Evolutionary conservation across 2,113 vertebrate genomes (phyloP).

Genomic region (Apeltes quadracus): DNA sequence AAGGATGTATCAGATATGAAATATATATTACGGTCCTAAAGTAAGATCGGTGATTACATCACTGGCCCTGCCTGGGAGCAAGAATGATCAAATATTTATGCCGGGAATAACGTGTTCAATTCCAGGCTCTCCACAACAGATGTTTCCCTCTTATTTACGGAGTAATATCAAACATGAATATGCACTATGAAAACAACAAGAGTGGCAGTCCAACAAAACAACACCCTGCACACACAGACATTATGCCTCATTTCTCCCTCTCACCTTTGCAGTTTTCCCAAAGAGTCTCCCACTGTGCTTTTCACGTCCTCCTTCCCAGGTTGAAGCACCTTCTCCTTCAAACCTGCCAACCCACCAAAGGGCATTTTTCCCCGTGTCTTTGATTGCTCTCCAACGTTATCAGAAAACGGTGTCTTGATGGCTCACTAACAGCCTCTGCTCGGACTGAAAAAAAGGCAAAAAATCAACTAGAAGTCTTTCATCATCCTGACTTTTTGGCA

Average conservation of each 20-base stretch:
- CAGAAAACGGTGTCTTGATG: conserved; percentile 42
- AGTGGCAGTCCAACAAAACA: background rate
- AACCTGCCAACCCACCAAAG: conserved; percentile 85
- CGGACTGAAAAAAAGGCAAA: conserved; percentile 11
- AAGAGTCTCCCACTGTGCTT: conserved; percentile 85
- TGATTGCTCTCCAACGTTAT: conserved; percentile 26
- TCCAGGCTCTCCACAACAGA: conserved; percentile 10
- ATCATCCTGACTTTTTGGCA: conserved; percentile 62
- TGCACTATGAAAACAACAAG: background rate
- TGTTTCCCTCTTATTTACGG: conserved; percentile 4
- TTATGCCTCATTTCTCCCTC: conserved; percentile 34
- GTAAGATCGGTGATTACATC: conserved; percentile 68
- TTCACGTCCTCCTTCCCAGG: conserved; percentile 92
- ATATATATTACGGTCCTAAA: conserved; percentile 66
- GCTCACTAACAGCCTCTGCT: conserved; percentile 44
- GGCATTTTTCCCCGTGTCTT: conserved; percentile 83
- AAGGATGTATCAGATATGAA: conserved; percentile 71
- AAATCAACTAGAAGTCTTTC: conserved; percentile 66
- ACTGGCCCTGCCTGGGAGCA: conserved; percentile 31
- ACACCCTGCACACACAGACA: conserved; percentile 2
- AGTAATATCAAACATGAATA: background rate
- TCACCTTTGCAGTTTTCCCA: conserved; percentile 96
- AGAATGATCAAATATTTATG: conserved; percentile 68
- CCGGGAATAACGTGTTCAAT: conserved; percentile 21
- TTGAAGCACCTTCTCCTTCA: conserved; percentile 89